These are phyloP conservation scores for Tetramorium parvispinum DNA, from an alignment of 1,140 invertebrate genomes.

Conservation along the genomic window DNA sequence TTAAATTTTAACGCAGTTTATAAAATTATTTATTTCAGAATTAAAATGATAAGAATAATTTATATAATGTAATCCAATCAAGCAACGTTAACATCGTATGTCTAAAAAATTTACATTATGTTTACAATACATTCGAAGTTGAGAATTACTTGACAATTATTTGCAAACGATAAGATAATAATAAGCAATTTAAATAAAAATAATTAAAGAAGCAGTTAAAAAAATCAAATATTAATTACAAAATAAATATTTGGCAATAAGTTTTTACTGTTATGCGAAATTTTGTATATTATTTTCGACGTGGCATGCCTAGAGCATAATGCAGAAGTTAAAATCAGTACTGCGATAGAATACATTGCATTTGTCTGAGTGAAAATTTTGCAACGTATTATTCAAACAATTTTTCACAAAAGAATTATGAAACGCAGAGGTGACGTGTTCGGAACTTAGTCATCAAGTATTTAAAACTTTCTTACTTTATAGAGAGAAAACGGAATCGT, in stretches of 20 bases:
- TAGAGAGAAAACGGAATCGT: neutral
- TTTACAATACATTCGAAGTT: neutral
- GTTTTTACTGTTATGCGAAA: neutral
- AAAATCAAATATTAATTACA: neutral
- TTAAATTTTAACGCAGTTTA: neutral
- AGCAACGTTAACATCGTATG: neutral
- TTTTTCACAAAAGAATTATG: neutral
- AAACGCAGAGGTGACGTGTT: neutral
- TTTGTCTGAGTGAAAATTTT: neutral
- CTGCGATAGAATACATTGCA: neutral
- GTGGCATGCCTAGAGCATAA: neutral
- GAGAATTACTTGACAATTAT: neutral
- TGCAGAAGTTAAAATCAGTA: neutral
- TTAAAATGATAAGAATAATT: neutral
- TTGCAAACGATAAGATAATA: neutral
- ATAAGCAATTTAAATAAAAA: neutral
- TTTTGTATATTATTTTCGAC: neutral
- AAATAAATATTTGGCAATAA: neutral
- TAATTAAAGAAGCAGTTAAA: neutral
- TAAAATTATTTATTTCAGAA: neutral
- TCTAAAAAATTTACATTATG: neutral
- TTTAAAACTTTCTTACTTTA: constrained; percentile 10
- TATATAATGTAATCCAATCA: neutral
- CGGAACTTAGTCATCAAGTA: neutral
- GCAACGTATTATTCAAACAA: constrained; percentile 6